phyloP scores from a whole-genome alignment of 2,888 invertebrate species.

The Aromia moschata region DNA sequence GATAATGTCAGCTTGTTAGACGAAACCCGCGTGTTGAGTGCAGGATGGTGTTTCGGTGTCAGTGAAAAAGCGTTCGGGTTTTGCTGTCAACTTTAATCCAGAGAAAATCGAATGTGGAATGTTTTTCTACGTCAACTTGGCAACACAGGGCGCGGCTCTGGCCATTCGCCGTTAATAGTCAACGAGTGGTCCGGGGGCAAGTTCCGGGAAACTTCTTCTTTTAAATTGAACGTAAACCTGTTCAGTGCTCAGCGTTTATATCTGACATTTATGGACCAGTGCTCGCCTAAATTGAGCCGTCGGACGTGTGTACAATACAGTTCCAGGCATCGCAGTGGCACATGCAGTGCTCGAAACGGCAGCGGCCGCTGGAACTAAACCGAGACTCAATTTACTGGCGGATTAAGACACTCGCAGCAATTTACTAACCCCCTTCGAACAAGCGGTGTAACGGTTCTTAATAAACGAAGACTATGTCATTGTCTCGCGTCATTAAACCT shows the following conservation, averaged over 20 bases:
- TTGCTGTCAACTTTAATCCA: too few species aligned
- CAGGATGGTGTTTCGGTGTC: too few species aligned
- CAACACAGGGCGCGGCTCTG: too few species aligned
- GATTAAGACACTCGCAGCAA: conserved; percentile 64
- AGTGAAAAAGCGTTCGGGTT: too few species aligned
- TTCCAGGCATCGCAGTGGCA: conserved; percentile 47
- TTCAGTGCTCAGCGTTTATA: conserved; percentile 53
- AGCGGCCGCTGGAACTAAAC: conserved; percentile 60
- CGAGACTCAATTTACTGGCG: conserved; percentile 63
- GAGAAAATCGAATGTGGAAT: too few species aligned
- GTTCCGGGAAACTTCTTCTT: conserved; percentile 33
- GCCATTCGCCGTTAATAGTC: conserved; percentile 5
- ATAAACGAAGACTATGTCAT: conserved; percentile 65
- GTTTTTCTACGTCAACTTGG: too few species aligned
- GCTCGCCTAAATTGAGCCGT: conserved; percentile 55
- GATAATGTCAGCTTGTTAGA: too few species aligned
- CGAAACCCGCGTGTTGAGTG: too few species aligned
- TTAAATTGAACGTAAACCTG: conserved; percentile 49
- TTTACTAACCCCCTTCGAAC: conserved; percentile 64
- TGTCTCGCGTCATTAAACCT: conserved; percentile 64
- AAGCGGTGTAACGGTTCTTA: conserved; percentile 64
- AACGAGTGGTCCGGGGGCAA: conserved; percentile 17
- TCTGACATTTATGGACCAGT: conserved; percentile 59
- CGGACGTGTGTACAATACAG: conserved; percentile 54
- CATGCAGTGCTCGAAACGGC: conserved; percentile 55